A percentile compares a stretch with the other conserved stretches of the same genome.
These are phyloP conservation scores for Xanthia icteritia DNA, from an alignment of 2,888 invertebrate species.

Conservation along the genomic window DNA sequence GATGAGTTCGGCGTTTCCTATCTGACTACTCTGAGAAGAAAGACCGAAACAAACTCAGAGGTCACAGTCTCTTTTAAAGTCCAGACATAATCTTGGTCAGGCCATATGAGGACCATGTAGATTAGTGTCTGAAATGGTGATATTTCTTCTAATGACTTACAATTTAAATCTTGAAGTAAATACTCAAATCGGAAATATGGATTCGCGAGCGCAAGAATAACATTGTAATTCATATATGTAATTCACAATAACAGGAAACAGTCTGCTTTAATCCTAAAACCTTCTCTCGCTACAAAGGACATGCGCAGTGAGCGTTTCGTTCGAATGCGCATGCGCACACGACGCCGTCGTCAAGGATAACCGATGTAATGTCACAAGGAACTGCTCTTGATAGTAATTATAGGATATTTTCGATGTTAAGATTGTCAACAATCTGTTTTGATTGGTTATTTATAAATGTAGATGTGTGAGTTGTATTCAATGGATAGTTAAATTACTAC, in stretches of 20 bases:
- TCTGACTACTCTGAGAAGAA: too few species aligned
- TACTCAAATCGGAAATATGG: neutral
- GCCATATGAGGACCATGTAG: too few species aligned
- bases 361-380: slow-evolving; percentile 52
- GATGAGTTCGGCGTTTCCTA: too few species aligned
- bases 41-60: too few species aligned
- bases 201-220: neutral
- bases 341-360: slow-evolving; percentile 59
- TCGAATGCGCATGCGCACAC: slow-evolving; percentile 36
- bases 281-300: slow-evolving; percentile 39
- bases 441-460: slow-evolving; percentile 2
- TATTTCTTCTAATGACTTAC: neutral
- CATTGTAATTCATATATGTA: neutral
- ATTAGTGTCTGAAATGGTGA: too few species aligned
- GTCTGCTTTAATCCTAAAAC: slow-evolving; percentile 15
- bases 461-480: neutral
- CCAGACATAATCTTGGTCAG: too few species aligned
- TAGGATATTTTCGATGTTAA: slow-evolving; percentile 27
- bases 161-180: neutral
- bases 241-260: slow-evolving; percentile 24
- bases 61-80: too few species aligned
- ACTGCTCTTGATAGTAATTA: slow-evolving; percentile 35
- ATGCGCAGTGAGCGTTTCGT: slow-evolving; percentile 37
- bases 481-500: neutral
- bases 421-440: slow-evolving; percentile 27